Conservation (phyloP, 2,888 invertebrate genomes). For the Lepidocyrtoides sp. region DNA sequence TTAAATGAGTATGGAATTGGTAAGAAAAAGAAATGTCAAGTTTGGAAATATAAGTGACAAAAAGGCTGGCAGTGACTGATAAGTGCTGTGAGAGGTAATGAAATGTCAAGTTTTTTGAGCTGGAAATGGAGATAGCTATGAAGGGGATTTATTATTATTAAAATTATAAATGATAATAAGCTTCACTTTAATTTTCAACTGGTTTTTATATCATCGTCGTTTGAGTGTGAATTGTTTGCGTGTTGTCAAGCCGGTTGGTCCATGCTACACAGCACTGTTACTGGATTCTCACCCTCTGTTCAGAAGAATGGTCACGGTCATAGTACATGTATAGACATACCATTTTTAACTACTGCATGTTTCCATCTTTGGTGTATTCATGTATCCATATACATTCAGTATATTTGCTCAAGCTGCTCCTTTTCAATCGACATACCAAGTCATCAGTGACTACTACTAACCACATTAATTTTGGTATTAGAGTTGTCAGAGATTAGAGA, state of each 20-base stretch:
- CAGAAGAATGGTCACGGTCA: no score
- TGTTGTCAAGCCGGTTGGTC: neutral
- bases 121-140: neutral
- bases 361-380: no score
- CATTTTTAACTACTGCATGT: no score
- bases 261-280: neutral
- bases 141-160: neutral
- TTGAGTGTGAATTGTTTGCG: neutral
- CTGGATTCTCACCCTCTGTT: no score
- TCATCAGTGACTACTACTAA: no score
- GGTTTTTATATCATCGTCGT: neutral
- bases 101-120: conserved; percentile 4
- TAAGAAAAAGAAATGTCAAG: conserved; percentile 47
- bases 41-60: conserved; percentile 9
- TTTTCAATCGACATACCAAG: no score
- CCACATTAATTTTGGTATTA: no score
- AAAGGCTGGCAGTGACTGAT: neutral
- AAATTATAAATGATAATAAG: neutral
- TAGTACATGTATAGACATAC: no score
- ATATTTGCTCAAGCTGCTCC: no score
- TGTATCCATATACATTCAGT: no score
- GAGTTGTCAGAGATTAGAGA: no score
- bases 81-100: conserved; percentile 22
- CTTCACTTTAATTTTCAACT: conserved; percentile 6
- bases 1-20: neutral